Conservation (phyloP, 30 jellyfish, hydroid and myxozoan species). For the Aurelia coerulea region DNA sequence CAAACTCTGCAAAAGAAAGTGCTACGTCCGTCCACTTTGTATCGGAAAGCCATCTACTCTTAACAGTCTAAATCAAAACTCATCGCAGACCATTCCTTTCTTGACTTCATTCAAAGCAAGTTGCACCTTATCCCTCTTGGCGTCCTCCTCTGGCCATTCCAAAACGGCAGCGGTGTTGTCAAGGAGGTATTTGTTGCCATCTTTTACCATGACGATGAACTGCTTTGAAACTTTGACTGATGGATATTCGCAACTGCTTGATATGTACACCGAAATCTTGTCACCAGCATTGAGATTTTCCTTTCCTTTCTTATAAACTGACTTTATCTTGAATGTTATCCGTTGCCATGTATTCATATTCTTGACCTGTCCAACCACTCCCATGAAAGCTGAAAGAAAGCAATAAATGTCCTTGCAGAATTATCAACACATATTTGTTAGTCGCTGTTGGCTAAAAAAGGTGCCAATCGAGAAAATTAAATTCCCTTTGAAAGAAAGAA, state of each 20-base stretch:
- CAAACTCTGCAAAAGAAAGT: no score
- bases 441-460: no score
- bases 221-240: not conserved
- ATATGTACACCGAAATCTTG: not conserved
- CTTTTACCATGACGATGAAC: constrained; percentile 41
- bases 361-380: constrained; percentile 11
- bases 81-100: no score
- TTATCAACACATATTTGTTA: not conserved
- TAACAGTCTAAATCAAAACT: no score
- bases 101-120: no score
- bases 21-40: no score
- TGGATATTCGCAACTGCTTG: constrained; percentile 38
- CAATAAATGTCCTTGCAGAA: not conserved
- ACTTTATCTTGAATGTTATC: not conserved
- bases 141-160: not conserved
- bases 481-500: no score
- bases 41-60: no score
- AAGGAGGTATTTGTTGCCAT: constrained; percentile 31
- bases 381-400: constrained; percentile 19
- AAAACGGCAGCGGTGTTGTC: constrained; percentile 10
- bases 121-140: no score
- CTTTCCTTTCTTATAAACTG: constrained; percentile 18
- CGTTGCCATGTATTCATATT: constrained; percentile 14
- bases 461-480: no score
- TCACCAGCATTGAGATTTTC: not conserved